Conservation (phyloP, 2,113 vertebrate species). For the Sula dactylatra region DNA sequence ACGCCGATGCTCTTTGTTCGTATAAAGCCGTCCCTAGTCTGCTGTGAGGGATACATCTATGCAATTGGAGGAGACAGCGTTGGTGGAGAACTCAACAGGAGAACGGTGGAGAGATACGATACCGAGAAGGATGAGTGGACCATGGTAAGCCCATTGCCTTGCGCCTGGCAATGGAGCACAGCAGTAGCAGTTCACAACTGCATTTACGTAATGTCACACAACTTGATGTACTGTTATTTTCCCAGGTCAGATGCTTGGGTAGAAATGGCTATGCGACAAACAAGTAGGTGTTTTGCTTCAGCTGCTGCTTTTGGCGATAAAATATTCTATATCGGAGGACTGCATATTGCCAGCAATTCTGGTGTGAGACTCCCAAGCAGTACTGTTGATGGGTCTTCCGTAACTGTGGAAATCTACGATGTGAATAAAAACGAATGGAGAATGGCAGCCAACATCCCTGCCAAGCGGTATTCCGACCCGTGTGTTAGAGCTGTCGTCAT, state of each 20-base stretch:
- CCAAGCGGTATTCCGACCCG: conserved; percentile 91
- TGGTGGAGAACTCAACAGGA: conserved; percentile 88
- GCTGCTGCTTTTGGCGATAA: conserved; percentile 91
- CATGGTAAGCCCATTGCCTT: conserved; percentile 90
- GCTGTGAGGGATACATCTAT: conserved; percentile 94
- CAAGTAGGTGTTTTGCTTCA: conserved; percentile 92
- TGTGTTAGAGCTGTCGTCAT: conserved; percentile 92
- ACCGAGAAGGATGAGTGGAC: conserved; percentile 95
- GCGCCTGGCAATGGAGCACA: conserved; percentile 93
- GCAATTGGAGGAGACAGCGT: conserved; percentile 93
- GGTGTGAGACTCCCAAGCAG: conserved; percentile 85
- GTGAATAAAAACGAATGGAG: conserved; percentile 95
- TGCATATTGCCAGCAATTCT: conserved; percentile 92
- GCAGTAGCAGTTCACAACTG: conserved; percentile 88
- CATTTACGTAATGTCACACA: conserved; percentile 94
- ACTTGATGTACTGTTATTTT: conserved; percentile 95
- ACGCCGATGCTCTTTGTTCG: conserved; percentile 93
- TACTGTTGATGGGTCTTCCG: conserved; percentile 89
- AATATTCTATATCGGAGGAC: conserved; percentile 95
- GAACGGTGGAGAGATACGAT: conserved; percentile 94
- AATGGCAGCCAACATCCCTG: conserved; percentile 90
- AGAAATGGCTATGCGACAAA: conserved; percentile 93
- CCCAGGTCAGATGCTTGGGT: conserved; percentile 93
- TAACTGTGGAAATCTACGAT: conserved; percentile 94
- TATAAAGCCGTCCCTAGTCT: conserved; percentile 90